A percentile compares a stretch with the other conserved stretches of the same genome.
Conservation (phyloP, 2,113 vertebrate genomes). For the Apteryx owenii region DNA sequence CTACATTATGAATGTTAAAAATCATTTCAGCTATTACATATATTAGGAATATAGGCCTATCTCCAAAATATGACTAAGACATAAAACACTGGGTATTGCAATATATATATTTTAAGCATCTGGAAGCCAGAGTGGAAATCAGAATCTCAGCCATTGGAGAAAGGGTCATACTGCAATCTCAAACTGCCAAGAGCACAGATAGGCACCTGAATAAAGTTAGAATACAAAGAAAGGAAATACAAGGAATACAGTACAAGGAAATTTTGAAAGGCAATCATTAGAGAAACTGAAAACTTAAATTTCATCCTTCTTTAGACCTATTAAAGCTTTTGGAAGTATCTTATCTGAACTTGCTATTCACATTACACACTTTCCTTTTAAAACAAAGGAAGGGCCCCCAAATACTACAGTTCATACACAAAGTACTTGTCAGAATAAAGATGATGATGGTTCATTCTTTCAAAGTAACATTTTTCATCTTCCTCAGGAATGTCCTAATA, state of each 20-base stretch:
- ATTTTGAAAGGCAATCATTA: neutral
- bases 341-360: neutral
- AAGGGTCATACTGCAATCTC: neutral
- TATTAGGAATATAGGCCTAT: neutral
- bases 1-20: neutral
- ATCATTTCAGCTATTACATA: neutral
- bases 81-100: neutral
- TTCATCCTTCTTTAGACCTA: neutral
- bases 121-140: neutral
- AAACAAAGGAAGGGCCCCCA: neutral
- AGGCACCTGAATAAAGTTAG: neutral
- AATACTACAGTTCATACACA: neutral
- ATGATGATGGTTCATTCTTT: neutral
- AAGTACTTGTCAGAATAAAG: neutral
- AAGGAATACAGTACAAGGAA: neutral
- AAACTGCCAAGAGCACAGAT: neutral
- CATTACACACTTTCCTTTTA: neutral
- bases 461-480: neutral
- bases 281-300: neutral
- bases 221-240: neutral
- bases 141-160: neutral
- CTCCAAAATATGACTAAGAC: neutral
- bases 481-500: neutral
- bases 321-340: neutral
- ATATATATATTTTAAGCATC: neutral